phyloP scores from a whole-genome alignment of 2,888 invertebrate genomes.

The Ecliptopera silaceata region DNA sequence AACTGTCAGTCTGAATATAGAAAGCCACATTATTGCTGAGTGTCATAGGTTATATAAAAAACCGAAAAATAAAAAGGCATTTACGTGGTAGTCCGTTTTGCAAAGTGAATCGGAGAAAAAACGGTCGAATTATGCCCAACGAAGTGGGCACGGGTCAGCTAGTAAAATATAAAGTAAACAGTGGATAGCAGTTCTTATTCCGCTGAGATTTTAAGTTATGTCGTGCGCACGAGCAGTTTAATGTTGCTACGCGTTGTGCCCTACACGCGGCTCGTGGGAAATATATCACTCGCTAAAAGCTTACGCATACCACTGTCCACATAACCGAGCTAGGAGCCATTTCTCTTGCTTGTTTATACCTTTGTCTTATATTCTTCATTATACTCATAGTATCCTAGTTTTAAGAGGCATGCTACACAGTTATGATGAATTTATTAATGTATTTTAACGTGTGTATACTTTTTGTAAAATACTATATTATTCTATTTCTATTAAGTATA shows the following conservation, averaged over 20 bases:
- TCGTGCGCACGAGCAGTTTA: slow-evolving; percentile 34
- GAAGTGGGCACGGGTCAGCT: too few species aligned
- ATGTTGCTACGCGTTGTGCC: slow-evolving; percentile 30
- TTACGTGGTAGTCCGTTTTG: too few species aligned
- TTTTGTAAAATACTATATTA: too few species aligned
- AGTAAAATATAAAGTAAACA: neutral
- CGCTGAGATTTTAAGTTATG: slow-evolving; percentile 17
- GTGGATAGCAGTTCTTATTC: slow-evolving; percentile 13
- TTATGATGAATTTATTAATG: too few species aligned
- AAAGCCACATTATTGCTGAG: too few species aligned
- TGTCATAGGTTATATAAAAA: too few species aligned
- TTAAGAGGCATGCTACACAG: neutral
- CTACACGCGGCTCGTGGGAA: slow-evolving; percentile 32
- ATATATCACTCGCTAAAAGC: slow-evolving; percentile 34
- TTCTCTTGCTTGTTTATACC: slow-evolving; percentile 21
- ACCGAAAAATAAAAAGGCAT: too few species aligned
- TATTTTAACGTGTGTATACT: too few species aligned
- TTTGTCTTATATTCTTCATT: slow-evolving; percentile 4
- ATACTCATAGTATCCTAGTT: neutral
- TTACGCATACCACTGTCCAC: slow-evolving; percentile 25
- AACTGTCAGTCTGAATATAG: too few species aligned
- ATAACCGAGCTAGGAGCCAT: slow-evolving; percentile 13
- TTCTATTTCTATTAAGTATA: too few species aligned
- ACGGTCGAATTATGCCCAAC: too few species aligned
- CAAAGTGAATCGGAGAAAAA: too few species aligned